Evolutionary conservation across 2,888 invertebrate genomes (phyloP), one percentile per base, ranked within the genome.

Genomic region (Drosophila neotestacea): DNA sequence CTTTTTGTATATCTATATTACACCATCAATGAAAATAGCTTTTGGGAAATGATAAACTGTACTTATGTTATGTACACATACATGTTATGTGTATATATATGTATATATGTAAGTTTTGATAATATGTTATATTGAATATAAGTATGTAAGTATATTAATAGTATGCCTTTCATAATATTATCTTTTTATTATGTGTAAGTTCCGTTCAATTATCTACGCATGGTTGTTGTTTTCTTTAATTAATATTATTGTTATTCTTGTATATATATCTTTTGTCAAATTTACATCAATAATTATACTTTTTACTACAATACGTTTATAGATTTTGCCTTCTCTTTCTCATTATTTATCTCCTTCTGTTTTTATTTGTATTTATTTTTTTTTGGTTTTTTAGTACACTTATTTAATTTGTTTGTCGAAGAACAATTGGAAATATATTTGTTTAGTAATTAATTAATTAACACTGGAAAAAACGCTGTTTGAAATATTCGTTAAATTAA

Each of bases 21-120:
- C 82, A 86, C 89, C 85, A 85, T 85, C 89, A 88, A 79, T 70
- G 82, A 85, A 85, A 83, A 79, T 68, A 79, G 68, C 48, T 77
- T 68, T 30, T 51, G 50, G 28, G 28, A 77, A 86, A 81, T 78
- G 30, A 84, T 86, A 72, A 70, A 52, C 54, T 61, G 32, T 65
- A 51, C 50, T 56, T 59, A 55, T 38, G 61, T 47, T 11, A 61
- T 50, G 59, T 47, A 68, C 61, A 22, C 32, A 70, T 62, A 41
- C 51, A 11, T 44, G 32, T 50, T 47, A 46, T 63, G 60, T 76
- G 47, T 61, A 16, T 56, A 47, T 39, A 36, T 48, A 56, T 66
- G 62, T 61, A 42, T 38, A 30, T 46, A 39, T 42, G 34, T 36
- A 16, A 59, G 9, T 60, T 16, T 34, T 11, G 38, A 11, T 55